Conservation (phyloP, 2,113 vertebrate genomes). For the Pseudopodoces humilis region DNA sequence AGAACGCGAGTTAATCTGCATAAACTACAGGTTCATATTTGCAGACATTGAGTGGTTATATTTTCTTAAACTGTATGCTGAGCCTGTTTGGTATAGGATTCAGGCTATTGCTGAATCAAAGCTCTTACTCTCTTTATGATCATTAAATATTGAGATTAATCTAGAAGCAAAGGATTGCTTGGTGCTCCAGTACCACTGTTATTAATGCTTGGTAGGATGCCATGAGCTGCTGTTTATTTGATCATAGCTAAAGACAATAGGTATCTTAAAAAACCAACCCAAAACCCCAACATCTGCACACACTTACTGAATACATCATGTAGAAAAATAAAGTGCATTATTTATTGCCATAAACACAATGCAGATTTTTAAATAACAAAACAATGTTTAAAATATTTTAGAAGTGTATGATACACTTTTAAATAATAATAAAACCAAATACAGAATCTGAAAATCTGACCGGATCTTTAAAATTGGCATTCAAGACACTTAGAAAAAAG, state of each 20-base stretch:
- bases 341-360: not conserved
- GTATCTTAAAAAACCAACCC: rapidly evolving
- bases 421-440: not conserved
- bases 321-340: not conserved
- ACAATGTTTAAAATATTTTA: not conserved
- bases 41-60: not conserved
- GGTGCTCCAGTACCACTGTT: not conserved
- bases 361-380: not conserved
- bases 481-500: not conserved
- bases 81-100: not conserved
- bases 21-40: not conserved
- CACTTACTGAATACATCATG: not conserved
- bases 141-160: not conserved
- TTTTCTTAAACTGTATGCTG: not conserved
- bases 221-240: not conserved
- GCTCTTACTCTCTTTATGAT: not conserved
- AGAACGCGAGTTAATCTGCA: not conserved
- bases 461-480: not conserved
- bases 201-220: not conserved
- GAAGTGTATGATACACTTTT: not conserved
- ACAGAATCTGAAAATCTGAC: not conserved
- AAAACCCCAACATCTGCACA: not conserved
- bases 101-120: not conserved
- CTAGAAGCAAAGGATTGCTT: not conserved
- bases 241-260: not conserved